Evolutionary conservation across 2,113 vertebrate species (phyloP).

Genomic region (Esox niger): DNA sequence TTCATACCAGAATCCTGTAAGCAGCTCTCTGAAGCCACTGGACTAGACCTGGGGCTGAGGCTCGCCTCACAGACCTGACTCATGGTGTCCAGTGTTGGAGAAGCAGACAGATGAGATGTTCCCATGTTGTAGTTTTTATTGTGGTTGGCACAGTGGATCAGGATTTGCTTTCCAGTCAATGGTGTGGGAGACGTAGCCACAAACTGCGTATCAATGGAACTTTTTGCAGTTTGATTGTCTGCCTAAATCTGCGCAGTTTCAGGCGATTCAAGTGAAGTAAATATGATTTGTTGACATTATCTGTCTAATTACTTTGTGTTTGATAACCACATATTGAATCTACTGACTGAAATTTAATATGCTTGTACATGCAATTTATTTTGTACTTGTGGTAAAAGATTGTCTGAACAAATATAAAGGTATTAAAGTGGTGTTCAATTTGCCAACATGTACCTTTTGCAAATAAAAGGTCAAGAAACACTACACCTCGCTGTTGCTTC

Average conservation of each 20-base stretch:
- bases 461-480: not conserved
- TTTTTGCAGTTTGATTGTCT: not conserved
- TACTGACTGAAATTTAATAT: too few relatives aligned
- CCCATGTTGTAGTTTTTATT: conserved; percentile 67
- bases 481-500: not conserved
- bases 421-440: not conserved
- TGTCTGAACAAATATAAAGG: not conserved
- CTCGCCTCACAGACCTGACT: conserved; percentile 43
- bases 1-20: conserved; percentile 23
- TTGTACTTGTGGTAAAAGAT: not conserved
- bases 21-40: conserved; percentile 8
- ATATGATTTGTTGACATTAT: not conserved
- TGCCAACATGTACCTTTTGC: not conserved
- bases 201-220: conserved; percentile 4
- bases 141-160: conserved; percentile 57
- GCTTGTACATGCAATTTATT: too few relatives aligned
- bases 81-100: conserved; percentile 58
- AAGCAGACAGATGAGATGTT: conserved; percentile 68
- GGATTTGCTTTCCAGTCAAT: conserved; percentile 52
- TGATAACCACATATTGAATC: too few relatives aligned
- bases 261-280: not conserved
- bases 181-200: conserved; percentile 20
- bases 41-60: conserved; percentile 23
- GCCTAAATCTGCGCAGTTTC: not conserved
- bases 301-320: too few relatives aligned